Conservation (phyloP, 2,797 vertebrate genomes). For the Rhinogobio ventralis region DNA sequence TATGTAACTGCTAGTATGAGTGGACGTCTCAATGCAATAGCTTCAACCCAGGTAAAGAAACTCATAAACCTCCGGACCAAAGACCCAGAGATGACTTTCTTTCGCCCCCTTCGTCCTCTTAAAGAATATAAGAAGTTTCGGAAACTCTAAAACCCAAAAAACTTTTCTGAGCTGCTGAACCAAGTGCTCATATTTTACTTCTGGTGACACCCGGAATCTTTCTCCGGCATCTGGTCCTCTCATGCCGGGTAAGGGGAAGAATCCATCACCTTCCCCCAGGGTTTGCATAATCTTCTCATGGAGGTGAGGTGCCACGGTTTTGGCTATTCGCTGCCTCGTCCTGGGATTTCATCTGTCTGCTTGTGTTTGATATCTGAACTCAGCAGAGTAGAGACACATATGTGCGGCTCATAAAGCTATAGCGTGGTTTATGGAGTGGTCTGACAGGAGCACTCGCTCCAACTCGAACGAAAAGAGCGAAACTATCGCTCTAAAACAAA, state of each 20-base stretch:
- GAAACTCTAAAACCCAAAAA: slow-evolving; percentile 70
- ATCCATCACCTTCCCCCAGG: slow-evolving; percentile 85
- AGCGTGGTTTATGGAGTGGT: slow-evolving; percentile 58
- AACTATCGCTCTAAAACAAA: slow-evolving; percentile 42
- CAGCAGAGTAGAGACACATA: slow-evolving; percentile 64
- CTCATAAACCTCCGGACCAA: slow-evolving; percentile 35
- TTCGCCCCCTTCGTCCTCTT: slow-evolving; percentile 61
- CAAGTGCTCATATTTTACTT: slow-evolving; percentile 79
- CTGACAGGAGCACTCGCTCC: slow-evolving; percentile 54
- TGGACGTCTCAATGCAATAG: slow-evolving; percentile 14
- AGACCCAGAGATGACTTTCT: slow-evolving; percentile 48
- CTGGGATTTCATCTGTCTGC: slow-evolving; percentile 79
- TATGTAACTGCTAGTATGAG: background rate
- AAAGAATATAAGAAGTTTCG: slow-evolving; percentile 74
- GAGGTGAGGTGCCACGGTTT: slow-evolving; percentile 77
- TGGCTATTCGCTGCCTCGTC: slow-evolving; percentile 80
- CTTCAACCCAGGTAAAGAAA: slow-evolving; percentile 28
- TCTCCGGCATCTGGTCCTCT: slow-evolving; percentile 83
- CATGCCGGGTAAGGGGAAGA: slow-evolving; percentile 82
- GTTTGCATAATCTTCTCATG: slow-evolving; percentile 84
- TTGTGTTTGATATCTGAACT: slow-evolving; percentile 77
- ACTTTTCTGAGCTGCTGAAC: slow-evolving; percentile 70
- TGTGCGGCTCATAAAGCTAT: slow-evolving; percentile 55
- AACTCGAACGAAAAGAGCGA: slow-evolving; percentile 29
- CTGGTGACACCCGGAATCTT: slow-evolving; percentile 80